Percentiles rank a stretch among this genome's conserved stretches.
Evolutionary conservation across 2,888 invertebrate genomes (phyloP).

Genomic region (Linyphia triangularis): DNA sequence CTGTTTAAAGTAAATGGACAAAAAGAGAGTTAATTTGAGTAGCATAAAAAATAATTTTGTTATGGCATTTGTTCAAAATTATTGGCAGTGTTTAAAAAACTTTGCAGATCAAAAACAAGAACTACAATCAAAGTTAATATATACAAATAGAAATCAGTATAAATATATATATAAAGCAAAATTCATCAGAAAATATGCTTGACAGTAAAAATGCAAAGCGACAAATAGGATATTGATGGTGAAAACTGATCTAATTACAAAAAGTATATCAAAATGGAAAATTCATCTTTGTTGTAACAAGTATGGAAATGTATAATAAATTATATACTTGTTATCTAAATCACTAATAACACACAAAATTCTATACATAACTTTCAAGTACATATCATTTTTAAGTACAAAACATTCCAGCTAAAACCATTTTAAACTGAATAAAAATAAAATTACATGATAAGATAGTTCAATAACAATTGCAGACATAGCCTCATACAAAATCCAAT

Average conservation of each 20-base stretch:
- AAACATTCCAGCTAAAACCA: too few species aligned
- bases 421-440: too few species aligned
- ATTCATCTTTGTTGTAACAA: background rate
- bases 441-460: too few species aligned
- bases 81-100: constrained; percentile 16
- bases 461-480: too few species aligned
- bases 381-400: too few species aligned
- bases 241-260: background rate
- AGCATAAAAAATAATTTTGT: background rate
- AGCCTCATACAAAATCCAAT: too few species aligned
- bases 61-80: constrained; percentile 21
- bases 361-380: too few species aligned
- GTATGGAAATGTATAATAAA: background rate
- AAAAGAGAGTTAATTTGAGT: background rate
- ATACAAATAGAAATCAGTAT: constrained; percentile 5
- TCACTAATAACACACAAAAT: too few species aligned
- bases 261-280: background rate
- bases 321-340: too few species aligned
- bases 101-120: background rate
- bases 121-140: background rate
- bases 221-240: background rate
- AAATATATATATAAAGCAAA: background rate
- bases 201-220: background rate
- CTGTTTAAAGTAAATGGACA: background rate
- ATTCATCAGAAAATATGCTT: background rate